phyloP scores from a whole-genome alignment of 2,797 vertebrate genomes.

The Coreius guichenoti region DNA sequence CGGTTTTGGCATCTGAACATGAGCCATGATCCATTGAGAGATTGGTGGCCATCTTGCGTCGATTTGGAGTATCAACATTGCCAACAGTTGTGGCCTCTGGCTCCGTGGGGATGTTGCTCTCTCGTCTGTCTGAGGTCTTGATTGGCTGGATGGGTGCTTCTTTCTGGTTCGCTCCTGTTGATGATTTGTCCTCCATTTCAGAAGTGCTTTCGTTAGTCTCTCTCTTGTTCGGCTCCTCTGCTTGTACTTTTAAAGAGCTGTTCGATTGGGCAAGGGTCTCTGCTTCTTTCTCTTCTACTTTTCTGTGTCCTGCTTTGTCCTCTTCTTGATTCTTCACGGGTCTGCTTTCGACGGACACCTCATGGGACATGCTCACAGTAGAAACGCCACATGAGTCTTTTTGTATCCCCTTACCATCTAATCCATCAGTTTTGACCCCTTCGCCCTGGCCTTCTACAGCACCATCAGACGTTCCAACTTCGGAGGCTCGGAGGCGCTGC shows the following conservation, averaged over 20 bases:
- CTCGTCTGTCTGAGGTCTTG: conserved; percentile 60
- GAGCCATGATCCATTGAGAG: conserved; percentile 63
- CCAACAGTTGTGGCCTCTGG: conserved; percentile 55
- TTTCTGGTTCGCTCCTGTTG: conserved; percentile 62
- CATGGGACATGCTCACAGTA: conserved; percentile 76
- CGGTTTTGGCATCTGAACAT: conserved; percentile 47
- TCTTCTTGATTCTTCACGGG: conserved; percentile 65
- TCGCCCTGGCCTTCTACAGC: conserved; percentile 66
- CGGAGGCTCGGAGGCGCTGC: conserved; percentile 85
- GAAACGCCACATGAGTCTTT: conserved; percentile 65
- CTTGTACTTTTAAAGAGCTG: conserved; percentile 58
- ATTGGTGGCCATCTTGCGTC: conserved; percentile 75
- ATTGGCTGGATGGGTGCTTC: conserved; percentile 57
- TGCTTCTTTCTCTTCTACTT: conserved; percentile 60
- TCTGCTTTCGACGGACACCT: conserved; percentile 77
- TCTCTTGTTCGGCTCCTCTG: conserved; percentile 66
- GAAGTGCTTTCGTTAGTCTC: conserved; percentile 61
- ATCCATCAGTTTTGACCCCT: conserved; percentile 66
- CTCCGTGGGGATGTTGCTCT: conserved; percentile 53
- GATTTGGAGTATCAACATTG: conserved; percentile 69
- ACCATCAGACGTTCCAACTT: conserved; percentile 71
- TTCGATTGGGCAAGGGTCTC: conserved; percentile 63
- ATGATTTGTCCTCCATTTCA: conserved; percentile 70
- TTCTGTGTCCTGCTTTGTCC: conserved; percentile 51
- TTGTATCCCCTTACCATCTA: conserved; percentile 45